These are phyloP conservation scores for Stenichneumon culpator DNA, from an alignment of 2,888 invertebrate species.

Conservation along the genomic window DNA sequence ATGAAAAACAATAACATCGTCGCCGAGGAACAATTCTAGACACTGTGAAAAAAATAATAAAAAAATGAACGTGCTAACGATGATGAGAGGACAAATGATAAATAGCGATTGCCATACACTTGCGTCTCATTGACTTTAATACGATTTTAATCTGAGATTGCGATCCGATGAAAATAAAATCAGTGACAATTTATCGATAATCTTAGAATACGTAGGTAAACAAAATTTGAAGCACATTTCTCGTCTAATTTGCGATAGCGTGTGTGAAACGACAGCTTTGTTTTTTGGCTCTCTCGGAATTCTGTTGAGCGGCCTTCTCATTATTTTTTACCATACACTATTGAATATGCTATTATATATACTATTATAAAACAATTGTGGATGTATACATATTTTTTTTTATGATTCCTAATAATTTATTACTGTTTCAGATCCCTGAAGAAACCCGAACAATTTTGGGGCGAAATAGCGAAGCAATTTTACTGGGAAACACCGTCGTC, in stretches of 20 bases:
- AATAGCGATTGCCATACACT: not conserved
- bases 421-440: conserved; percentile 89
- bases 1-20: too few species aligned
- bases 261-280: too few species aligned
- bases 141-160: not conserved
- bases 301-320: too few species aligned
- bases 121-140: not conserved
- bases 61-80: not conserved
- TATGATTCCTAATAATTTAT: conserved; percentile 9
- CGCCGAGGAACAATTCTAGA: not conserved
- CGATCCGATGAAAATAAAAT: not conserved
- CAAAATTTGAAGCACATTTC: too few species aligned
- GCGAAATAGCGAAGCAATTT: conserved; percentile 96
- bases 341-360: not conserved
- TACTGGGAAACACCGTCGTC: conserved; percentile 95
- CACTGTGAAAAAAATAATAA: not conserved
- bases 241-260: too few species aligned
- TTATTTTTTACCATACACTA: not conserved
- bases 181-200: not conserved
- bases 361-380: not conserved
- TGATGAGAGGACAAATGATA: not conserved
- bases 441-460: conserved; percentile 97
- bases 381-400: not conserved
- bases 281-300: too few species aligned
- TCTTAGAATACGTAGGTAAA: not conserved